Evolutionary conservation across 2,888 invertebrate genomes (phyloP).

Genomic region (Dryomyza anilis): DNA sequence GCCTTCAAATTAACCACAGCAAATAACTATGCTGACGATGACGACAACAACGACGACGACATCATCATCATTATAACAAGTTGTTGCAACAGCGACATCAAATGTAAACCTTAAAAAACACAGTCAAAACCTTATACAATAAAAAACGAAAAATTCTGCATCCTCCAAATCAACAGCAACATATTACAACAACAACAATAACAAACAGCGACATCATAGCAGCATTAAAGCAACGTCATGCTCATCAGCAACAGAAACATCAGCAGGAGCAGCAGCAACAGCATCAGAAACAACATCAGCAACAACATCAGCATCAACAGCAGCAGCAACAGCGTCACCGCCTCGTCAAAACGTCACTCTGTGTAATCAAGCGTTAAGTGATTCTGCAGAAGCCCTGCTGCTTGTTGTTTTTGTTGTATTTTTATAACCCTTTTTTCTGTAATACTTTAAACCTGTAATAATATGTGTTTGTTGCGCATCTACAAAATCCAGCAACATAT

Average conservation of each 20-base stretch:
- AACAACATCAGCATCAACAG: constrained; percentile 16
- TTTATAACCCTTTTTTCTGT: too few species aligned
- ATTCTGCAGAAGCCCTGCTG: constrained; percentile 49
- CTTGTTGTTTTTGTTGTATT: background rate
- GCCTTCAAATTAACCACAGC: constrained; percentile 38
- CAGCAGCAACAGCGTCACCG: constrained; percentile 51
- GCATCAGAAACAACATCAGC: constrained; percentile 37
- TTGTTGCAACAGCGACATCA: constrained; percentile 10
- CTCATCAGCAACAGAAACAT: background rate
- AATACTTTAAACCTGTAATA: too few species aligned
- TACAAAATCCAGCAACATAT: background rate
- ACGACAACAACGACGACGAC: constrained; percentile 21
- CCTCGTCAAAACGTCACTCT: constrained; percentile 53
- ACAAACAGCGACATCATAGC: constrained; percentile 10
- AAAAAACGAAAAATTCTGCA: background rate
- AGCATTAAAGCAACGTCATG: constrained; percentile 7
- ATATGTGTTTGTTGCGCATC: constrained; percentile 1
- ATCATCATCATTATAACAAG: constrained; percentile 11
- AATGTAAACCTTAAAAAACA: background rate
- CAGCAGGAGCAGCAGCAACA: constrained; percentile 34
- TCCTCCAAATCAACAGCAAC: constrained; percentile 19
- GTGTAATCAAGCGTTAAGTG: constrained; percentile 57
- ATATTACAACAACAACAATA: background rate
- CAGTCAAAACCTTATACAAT: background rate
- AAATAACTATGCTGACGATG: too few species aligned